phyloP scores from a whole-genome alignment of 23 tunicate genomes.

The Trididemnum miniatum region DNA sequence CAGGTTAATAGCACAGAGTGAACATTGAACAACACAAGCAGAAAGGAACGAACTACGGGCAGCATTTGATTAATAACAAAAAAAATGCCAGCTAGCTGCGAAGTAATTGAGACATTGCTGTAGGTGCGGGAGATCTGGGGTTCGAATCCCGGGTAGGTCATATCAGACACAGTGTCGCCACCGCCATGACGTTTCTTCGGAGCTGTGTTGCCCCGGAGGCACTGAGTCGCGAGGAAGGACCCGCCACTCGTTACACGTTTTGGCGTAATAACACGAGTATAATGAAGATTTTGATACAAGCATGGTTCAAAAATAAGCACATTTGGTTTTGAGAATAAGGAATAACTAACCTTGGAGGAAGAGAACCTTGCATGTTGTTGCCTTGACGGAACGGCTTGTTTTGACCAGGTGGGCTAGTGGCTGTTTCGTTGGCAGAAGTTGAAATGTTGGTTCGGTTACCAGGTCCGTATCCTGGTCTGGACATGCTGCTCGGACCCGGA shows the following conservation, averaged over 20 bases:
- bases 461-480: background rate
- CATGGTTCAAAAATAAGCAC: background rate
- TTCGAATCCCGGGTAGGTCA: too few species aligned
- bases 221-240: background rate
- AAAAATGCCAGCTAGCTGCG: too few species aligned
- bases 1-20: too few species aligned
- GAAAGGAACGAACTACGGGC: too few species aligned
- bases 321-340: background rate
- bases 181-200: background rate
- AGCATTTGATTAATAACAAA: too few species aligned
- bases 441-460: slow-evolving; percentile 41
- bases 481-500: slow-evolving; percentile 3
- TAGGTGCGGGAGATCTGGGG: too few species aligned
- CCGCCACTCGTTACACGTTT: background rate
- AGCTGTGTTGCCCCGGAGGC: background rate
- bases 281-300: background rate
- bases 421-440: slow-evolving; percentile 33
- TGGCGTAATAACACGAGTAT: background rate
- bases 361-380: background rate
- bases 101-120: too few species aligned
- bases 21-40: too few species aligned
- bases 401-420: slow-evolving; percentile 44
- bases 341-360: slow-evolving; percentile 37
- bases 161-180: too few species aligned
- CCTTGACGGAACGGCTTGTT: background rate